Base-by-base conservation (phyloP, 2,888 invertebrate species). In the Clivina fossor region DNA sequence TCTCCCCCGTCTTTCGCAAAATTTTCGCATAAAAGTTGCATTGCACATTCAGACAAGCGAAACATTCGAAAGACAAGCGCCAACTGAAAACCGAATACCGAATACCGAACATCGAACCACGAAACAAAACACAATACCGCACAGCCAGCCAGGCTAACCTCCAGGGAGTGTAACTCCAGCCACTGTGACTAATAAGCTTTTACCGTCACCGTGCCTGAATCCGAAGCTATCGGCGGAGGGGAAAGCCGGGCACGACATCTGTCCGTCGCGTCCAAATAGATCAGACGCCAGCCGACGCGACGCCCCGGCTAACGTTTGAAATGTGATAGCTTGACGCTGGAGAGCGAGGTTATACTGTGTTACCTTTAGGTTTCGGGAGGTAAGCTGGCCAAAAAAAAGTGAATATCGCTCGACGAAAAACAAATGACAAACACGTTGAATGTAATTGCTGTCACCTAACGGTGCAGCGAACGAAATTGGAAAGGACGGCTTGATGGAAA, bases 131-230 rank as follows among this genome's bases (percentile, higher is more conserved):
- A 30, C n/a, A 30, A 30, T 13, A 30, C 13, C 13, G 30, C 13
- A 13, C n/a, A n/a, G n/a, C n/a, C n/a, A n/a, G n/a, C n/a, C n/a
- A n/a, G 13, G 43, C 26, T 16, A 26, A 26, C 28, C 43, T 43
- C 43, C 24, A 13, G 43, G 43, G 43, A 43, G 43, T n/a, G 43
- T 43, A 43, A 43, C 43, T 26, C 9, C 43, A 43, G 43, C 43
- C 43, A 43, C 43, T 43, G 43, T 43, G 43, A 43, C 43, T 43
- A 43, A 43, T 28, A 43, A 43, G 43, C 43, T 43, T 22, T 43
- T 43, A 43, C 43, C 43, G 13, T 28, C 24, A 43, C 43, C 15
- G 19, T 20, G 11, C 15, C 24, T 9, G 43, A 22, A 24, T n/a
- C n/a, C 16, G 11, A 13, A 33, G 33, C 33, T 7, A 15, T 33